Evolutionary conservation across 1,140 invertebrate species (phyloP).

Genomic region (Araneus ventricosus): DNA sequence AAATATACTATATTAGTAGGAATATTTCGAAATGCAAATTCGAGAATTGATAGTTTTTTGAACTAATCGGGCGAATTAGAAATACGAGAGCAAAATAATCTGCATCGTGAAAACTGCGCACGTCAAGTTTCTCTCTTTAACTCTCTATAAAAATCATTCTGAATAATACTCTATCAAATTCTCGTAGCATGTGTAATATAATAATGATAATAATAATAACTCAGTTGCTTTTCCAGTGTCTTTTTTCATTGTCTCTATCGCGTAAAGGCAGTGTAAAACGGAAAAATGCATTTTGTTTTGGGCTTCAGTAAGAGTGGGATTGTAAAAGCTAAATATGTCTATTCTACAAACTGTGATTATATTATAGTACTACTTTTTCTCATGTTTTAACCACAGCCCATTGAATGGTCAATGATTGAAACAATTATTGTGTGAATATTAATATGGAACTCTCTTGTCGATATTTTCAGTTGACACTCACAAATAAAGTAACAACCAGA

Average conservation of each 20-base stretch:
- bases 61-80: conserved; percentile 68
- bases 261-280: not conserved
- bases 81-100: conserved; percentile 73
- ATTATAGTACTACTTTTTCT: conserved; percentile 63
- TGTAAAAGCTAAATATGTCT: conserved; percentile 41
- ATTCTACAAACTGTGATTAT: conserved; percentile 71
- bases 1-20: conserved; percentile 61
- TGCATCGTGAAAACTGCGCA: conserved; percentile 73
- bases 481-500: conserved; percentile 68
- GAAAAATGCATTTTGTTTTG: conserved; percentile 5
- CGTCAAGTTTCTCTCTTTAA: conserved; percentile 57
- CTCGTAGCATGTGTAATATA: conserved; percentile 64
- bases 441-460: conserved; percentile 69
- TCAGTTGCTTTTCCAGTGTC: conserved; percentile 63
- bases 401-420: conserved; percentile 47
- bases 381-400: conserved; percentile 67
- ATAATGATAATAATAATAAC: conserved; percentile 33
- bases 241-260: conserved; percentile 51
- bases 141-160: conserved; percentile 64
- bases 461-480: conserved; percentile 71
- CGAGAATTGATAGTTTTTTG: conserved; percentile 64
- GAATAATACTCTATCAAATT: conserved; percentile 58
- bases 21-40: conserved; percentile 70
- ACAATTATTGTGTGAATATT: conserved; percentile 70
- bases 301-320: not conserved